phyloP scores from a whole-genome alignment of 2,797 vertebrate species.

The Hybognathus amarus region DNA sequence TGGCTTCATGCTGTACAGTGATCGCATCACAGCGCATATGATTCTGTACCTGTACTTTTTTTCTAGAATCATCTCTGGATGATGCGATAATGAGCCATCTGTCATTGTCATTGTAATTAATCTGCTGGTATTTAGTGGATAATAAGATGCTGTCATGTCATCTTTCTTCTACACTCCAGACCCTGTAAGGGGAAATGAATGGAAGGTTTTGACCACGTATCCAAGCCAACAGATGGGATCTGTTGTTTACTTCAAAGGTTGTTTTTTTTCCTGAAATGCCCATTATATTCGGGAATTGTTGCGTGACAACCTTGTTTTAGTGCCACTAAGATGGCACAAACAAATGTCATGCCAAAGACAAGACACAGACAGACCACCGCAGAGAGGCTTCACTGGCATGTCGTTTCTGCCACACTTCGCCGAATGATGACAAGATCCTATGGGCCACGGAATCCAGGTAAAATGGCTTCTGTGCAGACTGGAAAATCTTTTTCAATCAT shows the following conservation, averaged over 20 bases:
- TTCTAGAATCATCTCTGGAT: slow-evolving; percentile 60
- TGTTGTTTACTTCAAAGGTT: slow-evolving; percentile 36
- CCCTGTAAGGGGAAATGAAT: slow-evolving; percentile 35
- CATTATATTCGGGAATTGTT: slow-evolving; percentile 29
- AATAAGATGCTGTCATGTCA: slow-evolving; percentile 76
- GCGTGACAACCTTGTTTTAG: slow-evolving; percentile 41
- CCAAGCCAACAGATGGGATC: slow-evolving; percentile 20
- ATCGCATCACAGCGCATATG: slow-evolving; percentile 20
- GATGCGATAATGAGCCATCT: slow-evolving; percentile 79
- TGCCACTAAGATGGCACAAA: slow-evolving; percentile 6
- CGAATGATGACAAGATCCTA: slow-evolving; percentile 36
- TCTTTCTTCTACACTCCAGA: slow-evolving; percentile 39
- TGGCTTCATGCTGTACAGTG: slow-evolving; percentile 30
- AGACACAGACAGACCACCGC: neutral
- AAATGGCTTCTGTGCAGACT: slow-evolving; percentile 43
- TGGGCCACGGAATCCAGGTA: slow-evolving; percentile 28
- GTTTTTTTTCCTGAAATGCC: slow-evolving; percentile 6
- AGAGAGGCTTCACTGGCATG: slow-evolving; percentile 14
- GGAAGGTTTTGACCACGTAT: slow-evolving; percentile 37
- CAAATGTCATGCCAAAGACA: slow-evolving; percentile 40
- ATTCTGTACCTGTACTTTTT: slow-evolving; percentile 51
- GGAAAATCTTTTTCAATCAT: slow-evolving; percentile 55
- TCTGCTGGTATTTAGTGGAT: slow-evolving; percentile 81
- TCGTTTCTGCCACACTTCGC: slow-evolving; percentile 11
- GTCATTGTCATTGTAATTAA: slow-evolving; percentile 83